Conservation (phyloP, 2,888 invertebrate species). For the Hypercompe scribonia region DNA sequence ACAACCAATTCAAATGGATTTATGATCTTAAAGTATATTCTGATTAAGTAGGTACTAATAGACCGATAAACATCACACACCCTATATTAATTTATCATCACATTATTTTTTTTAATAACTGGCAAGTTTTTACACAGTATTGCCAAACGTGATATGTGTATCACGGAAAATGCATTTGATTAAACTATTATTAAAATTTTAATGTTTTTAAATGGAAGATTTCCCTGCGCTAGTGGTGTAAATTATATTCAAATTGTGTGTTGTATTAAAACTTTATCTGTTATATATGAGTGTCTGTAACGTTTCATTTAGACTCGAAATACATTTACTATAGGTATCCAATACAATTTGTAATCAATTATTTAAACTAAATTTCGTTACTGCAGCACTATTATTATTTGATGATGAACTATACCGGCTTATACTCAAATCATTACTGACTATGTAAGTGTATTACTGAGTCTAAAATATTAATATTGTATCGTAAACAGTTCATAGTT, state of each 20-base stretch:
- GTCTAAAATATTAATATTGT: background rate
- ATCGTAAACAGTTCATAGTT: background rate
- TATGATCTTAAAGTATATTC: background rate
- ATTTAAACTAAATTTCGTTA: background rate
- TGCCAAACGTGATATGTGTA: slow-evolving; percentile 29
- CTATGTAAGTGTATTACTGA: slow-evolving; percentile 7
- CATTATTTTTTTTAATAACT: slow-evolving; percentile 10
- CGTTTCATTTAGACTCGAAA: slow-evolving; percentile 21
- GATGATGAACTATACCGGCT: background rate
- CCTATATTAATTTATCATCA: slow-evolving; percentile 22
- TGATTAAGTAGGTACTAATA: slow-evolving; percentile 10
- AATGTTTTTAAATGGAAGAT: slow-evolving; percentile 12
- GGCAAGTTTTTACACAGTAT: slow-evolving; percentile 12
- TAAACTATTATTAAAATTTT: slow-evolving; percentile 15
- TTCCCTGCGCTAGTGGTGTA: slow-evolving; percentile 37
- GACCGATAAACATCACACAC: background rate
- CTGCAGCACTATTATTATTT: background rate
- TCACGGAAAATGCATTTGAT: slow-evolving; percentile 39
- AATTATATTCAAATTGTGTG: slow-evolving; percentile 36
- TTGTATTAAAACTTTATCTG: slow-evolving; percentile 39
- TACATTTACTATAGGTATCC: slow-evolving; percentile 3
- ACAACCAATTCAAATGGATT: slow-evolving; percentile 7
- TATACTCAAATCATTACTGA: background rate
- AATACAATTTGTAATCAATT: background rate
- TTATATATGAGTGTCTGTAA: slow-evolving; percentile 29